Conservation (phyloP, 1,140 invertebrate species). For the Drosophila insularis region DNA sequence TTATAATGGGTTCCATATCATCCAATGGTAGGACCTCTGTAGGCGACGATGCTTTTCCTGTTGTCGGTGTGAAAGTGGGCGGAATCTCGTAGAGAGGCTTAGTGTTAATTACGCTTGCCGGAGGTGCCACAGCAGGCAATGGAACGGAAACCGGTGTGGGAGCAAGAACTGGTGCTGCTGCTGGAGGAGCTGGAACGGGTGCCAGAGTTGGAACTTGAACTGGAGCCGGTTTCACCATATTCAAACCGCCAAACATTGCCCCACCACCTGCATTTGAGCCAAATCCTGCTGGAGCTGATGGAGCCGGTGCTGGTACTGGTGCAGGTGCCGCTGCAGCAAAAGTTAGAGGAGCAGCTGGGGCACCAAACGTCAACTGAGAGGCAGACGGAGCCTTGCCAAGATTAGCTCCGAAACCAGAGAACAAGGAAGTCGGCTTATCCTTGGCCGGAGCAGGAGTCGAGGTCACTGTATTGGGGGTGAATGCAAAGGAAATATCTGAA, state of each 20-base stretch:
- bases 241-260: constrained; percentile 17
- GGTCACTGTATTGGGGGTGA: constrained; percentile 59
- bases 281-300: constrained; percentile 33
- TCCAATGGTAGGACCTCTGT: constrained; percentile 20
- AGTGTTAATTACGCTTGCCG: not conserved
- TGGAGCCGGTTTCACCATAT: constrained; percentile 15
- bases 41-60: constrained; percentile 6
- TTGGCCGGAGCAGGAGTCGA: constrained; percentile 68
- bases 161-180: not conserved
- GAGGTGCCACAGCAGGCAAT: too few species aligned
- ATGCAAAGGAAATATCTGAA: constrained; percentile 64
- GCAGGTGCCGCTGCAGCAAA: constrained; percentile 30
- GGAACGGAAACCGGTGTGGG: not conserved
- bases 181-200: not conserved
- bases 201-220: not conserved
- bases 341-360: constrained; percentile 5
- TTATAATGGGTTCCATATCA: constrained; percentile 63
- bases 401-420: constrained; percentile 49
- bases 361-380: constrained; percentile 19
- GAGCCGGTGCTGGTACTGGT: not conserved
- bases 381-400: constrained; percentile 18
- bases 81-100: constrained; percentile 75
- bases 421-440: constrained; percentile 53
- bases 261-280: not conserved
- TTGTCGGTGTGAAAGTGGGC: constrained; percentile 55